Percentiles rank a stretch among this genome's conserved stretches.
Conservation (phyloP, 53 echinoderm and acorn worm species). For the Pentamera pediparva region DNA sequence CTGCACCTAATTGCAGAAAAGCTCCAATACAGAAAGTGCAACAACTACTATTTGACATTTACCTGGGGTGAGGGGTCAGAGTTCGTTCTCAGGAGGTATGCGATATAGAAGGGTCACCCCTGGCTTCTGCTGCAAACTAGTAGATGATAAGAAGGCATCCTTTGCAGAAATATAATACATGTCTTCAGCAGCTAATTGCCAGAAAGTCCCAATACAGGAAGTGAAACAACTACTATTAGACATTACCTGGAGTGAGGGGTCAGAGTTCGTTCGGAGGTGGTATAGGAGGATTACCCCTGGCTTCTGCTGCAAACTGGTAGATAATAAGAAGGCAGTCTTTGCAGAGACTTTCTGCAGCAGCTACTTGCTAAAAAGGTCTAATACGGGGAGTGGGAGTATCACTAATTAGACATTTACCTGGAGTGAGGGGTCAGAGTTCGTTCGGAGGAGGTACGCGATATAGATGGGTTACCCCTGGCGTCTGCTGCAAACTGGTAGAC, state of each 20-base stretch:
- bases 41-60: not conserved
- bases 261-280: slow-evolving; percentile 17
- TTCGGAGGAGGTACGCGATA: slow-evolving; percentile 9
- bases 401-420: not conserved
- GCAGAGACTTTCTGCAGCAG: too few relatives aligned
- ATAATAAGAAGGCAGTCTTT: slow-evolving; percentile 89
- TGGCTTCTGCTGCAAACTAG: too few relatives aligned
- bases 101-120: slow-evolving; percentile 31
- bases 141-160: too few relatives aligned
- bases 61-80: slow-evolving; percentile 18
- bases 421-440: slow-evolving; percentile 16
- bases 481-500: slow-evolving; percentile 99
- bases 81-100: slow-evolving; percentile 10
- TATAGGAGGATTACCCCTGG: slow-evolving; percentile 53
- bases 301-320: slow-evolving; percentile 96
- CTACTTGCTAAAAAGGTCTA: not conserved
- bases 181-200: too few relatives aligned
- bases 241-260: slow-evolving; percentile 15
- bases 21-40: not conserved
- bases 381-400: not conserved
- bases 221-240: too few relatives aligned
- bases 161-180: too few relatives aligned
- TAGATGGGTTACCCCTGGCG: slow-evolving; percentile 55
- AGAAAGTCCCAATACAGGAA: too few relatives aligned
- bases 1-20: not conserved